Percentiles rank a stretch among this genome's conserved stretches.
phyloP scores from a whole-genome alignment of 1,140 invertebrate genomes.

The Heliconius hewitsoni region DNA sequence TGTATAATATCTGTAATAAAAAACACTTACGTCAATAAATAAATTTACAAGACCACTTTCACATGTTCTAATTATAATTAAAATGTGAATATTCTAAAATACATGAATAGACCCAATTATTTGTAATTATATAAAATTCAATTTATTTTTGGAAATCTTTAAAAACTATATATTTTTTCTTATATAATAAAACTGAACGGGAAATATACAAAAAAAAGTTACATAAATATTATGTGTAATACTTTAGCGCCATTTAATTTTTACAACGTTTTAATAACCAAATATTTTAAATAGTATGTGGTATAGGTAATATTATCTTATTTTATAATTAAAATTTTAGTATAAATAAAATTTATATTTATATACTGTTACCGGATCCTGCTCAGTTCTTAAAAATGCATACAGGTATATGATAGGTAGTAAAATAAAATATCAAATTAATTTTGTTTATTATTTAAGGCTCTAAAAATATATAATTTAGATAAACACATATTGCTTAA shows the following conservation, averaged over 20 bases:
- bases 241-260: background rate
- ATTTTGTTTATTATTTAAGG: too few species aligned
- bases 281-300: background rate
- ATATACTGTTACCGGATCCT: background rate
- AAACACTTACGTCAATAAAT: background rate
- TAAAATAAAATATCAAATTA: background rate
- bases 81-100: background rate
- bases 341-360: background rate
- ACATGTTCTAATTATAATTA: background rate
- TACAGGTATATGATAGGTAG: background rate
- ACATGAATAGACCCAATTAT: background rate
- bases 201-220: background rate
- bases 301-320: background rate
- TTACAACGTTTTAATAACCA: background rate
- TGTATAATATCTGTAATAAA: too few species aligned
- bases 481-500: background rate
- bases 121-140: background rate
- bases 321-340: background rate
- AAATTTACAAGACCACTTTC: background rate
- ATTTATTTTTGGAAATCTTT: slow-evolving; percentile 1
- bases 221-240: background rate
- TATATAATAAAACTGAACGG: background rate
- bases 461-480: background rate
- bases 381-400: background rate
- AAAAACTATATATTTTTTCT: background rate